Evolutionary conservation across 64 coral and sea anemone species (phyloP), one percentile per base, ranked within the genome.

Genomic region (Acropora tenuis): DNA sequence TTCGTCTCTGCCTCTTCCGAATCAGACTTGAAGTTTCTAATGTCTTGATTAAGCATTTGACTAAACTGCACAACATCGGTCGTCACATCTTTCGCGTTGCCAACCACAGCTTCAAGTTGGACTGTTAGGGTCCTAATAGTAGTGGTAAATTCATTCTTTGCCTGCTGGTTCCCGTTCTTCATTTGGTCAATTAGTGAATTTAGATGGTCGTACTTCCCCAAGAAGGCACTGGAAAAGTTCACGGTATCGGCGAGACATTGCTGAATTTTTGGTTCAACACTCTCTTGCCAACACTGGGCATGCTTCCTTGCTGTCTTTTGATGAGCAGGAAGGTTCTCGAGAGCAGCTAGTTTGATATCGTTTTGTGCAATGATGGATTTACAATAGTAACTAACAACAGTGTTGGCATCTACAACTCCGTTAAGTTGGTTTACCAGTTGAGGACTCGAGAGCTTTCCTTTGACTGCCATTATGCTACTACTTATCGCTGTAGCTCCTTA

Each of bases 11-110:
- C 87, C 66, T 89, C 92, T 6, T 72, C 43, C 69, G 78, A 67
- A 59, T 94, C 91, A 15, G 45, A n/a, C 81, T 87, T 84, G 91
- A 93, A 93, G 76, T 59, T 88, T 58, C 76, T 93, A 41, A 43
- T 76, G 60, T 93, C 91, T 74, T 93, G 41, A 60, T 81, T 79
- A 47, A 93, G 10, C 2, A 8, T 66, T 71, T 84, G 67, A 41
- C 69, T 42, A 43, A 92, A 92, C 50, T 92, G 5, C 50, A 20
- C 18, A 69, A 92, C 43, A 12, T 55, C 59, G 15, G 69, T 41
- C 45, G 20, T 92, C 42, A 92, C 43, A 18, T 85, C 48, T 83
- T 84, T 49, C 18, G 48, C 57, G 69, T 92, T 50, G 30, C 18
- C 45, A 58, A 91, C 41, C 49, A 66, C 57, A 50, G 5, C 50